Percentiles rank a stretch among this genome's conserved stretches.
phyloP scores from a whole-genome alignment of 2,888 invertebrate species.

The Plagodis dolabraria region DNA sequence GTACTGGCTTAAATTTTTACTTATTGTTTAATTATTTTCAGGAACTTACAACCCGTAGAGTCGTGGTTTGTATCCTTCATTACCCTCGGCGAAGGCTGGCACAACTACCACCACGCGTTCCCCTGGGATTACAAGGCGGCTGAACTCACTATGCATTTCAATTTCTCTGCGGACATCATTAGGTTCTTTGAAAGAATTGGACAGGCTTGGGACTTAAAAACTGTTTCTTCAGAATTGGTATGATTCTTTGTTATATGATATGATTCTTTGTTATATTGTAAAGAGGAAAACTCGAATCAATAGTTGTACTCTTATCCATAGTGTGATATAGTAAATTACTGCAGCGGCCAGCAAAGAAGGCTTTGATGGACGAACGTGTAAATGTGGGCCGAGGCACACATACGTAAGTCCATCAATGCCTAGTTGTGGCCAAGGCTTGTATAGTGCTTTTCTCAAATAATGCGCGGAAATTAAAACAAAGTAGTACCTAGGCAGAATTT shows the following conservation, averaged over 20 bases:
- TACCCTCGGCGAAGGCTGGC: conserved; percentile 94
- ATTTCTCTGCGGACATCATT: conserved; percentile 86
- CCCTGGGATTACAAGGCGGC: conserved; percentile 97
- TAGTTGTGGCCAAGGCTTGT: too few relatives aligned
- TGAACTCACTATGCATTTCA: conserved; percentile 89
- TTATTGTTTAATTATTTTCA: conserved; percentile 52
- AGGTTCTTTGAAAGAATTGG: conserved; percentile 86
- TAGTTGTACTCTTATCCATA: too few relatives aligned
- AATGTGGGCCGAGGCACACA: too few relatives aligned
- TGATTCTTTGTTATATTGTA: background rate
- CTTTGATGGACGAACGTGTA: too few relatives aligned
- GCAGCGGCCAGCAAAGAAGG: too few relatives aligned
- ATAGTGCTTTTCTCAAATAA: too few relatives aligned
- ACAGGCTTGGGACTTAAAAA: conserved; percentile 86
- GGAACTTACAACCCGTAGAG: conserved; percentile 91
- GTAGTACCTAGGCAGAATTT: too few relatives aligned
- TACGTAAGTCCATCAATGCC: too few relatives aligned
- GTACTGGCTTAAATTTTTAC: too few relatives aligned
- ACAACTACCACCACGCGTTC: conserved; percentile 96
- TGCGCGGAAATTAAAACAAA: too few relatives aligned
- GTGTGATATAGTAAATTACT: too few relatives aligned
- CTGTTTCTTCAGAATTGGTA: conserved; percentile 70
- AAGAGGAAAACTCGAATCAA: too few relatives aligned
- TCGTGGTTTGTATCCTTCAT: conserved; percentile 89
- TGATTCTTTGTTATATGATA: conserved; percentile 47